Conservation (phyloP, 1,140 invertebrate species). For the Battus philenor region DNA sequence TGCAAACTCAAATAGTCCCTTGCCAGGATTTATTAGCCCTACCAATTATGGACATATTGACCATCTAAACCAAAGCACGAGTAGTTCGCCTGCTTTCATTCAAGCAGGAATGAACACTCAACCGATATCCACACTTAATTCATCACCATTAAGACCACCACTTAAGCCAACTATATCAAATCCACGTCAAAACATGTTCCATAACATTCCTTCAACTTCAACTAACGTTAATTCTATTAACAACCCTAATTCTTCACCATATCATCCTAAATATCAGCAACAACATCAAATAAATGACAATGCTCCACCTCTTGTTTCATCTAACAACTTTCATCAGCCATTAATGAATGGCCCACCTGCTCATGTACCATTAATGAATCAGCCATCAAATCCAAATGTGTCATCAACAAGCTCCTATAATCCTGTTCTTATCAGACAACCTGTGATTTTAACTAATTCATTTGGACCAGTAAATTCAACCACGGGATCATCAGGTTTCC, state of each 20-base stretch:
- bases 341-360: constrained; percentile 47
- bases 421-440: constrained; percentile 27
- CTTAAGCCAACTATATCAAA: constrained; percentile 30
- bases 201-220: constrained; percentile 40
- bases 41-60: constrained; percentile 37
- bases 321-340: constrained; percentile 62
- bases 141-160: constrained; percentile 47
- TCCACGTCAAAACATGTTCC: constrained; percentile 35
- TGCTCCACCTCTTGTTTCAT: constrained; percentile 61
- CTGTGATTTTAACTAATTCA: constrained; percentile 24
- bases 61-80: constrained; percentile 57
- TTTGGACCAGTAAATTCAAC: constrained; percentile 30
- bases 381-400: constrained; percentile 35
- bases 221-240: constrained; percentile 29
- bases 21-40: constrained; percentile 29
- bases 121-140: constrained; percentile 32
- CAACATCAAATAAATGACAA: constrained; percentile 67
- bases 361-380: constrained; percentile 17
- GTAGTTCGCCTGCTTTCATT: constrained; percentile 65
- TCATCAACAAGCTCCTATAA: constrained; percentile 37
- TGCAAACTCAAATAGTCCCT: constrained; percentile 55
- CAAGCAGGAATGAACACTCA: constrained; percentile 46
- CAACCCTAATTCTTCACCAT: constrained; percentile 33
- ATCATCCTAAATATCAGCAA: constrained; percentile 39
- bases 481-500: constrained; percentile 26